These are phyloP conservation scores for Bicyclus anynana DNA, from an alignment of 1,140 invertebrate genomes.

Conservation along the genomic window DNA sequence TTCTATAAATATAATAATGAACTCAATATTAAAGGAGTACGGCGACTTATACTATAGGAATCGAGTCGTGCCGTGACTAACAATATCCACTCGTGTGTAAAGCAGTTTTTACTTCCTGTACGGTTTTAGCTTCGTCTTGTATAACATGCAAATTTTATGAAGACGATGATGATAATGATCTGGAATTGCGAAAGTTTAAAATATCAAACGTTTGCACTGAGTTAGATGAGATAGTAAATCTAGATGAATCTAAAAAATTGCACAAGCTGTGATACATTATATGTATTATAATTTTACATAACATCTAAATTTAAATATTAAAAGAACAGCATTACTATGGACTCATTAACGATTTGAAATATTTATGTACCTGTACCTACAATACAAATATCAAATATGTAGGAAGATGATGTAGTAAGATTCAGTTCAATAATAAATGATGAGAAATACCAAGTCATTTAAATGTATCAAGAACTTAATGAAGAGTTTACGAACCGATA, in stretches of 20 bases:
- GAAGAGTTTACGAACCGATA: too few species aligned
- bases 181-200: background rate
- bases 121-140: conserved; percentile 1
- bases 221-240: background rate
- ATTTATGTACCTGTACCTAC: too few species aligned
- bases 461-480: too few species aligned
- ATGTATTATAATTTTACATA: too few species aligned
- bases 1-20: background rate
- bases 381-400: too few species aligned
- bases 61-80: conserved; percentile 1
- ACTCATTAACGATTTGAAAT: too few species aligned
- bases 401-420: too few species aligned
- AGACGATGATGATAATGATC: conserved; percentile 1
- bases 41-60: background rate
- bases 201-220: background rate
- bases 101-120: conserved; percentile 4
- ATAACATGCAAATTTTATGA: conserved; percentile 4
- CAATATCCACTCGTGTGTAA: conserved; percentile 4
- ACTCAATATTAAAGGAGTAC: background rate
- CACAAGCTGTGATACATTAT: too few species aligned
- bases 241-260: background rate
- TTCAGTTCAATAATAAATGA: too few species aligned
- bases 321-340: too few species aligned
- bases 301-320: too few species aligned
- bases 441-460: too few species aligned